Percentiles rank a stretch among this genome's conserved stretches.
Evolutionary conservation across 2,113 vertebrate genomes (phyloP).

Genomic region (Leiothrix lutea): DNA sequence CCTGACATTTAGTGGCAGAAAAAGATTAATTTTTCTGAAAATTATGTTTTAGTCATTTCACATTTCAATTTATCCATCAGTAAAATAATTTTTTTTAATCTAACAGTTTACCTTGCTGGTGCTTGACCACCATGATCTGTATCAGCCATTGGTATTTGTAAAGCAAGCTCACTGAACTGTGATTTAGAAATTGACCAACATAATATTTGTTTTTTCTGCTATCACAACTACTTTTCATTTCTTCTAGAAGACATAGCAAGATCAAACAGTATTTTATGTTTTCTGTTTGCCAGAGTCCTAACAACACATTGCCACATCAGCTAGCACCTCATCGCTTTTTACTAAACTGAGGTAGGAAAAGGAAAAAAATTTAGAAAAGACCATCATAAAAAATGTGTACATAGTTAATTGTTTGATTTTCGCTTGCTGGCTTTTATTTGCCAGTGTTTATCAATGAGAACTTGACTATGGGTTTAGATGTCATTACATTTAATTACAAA

Average conservation of each 20-base stretch:
- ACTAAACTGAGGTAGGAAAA: background rate
- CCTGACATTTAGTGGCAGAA: background rate
- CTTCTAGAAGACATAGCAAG: background rate
- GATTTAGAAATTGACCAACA: background rate
- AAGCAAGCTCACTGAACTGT: background rate
- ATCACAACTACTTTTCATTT: background rate
- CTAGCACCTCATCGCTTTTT: background rate
- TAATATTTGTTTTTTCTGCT: background rate
- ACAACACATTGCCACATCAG: background rate
- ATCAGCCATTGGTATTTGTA: background rate
- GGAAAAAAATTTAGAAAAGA: background rate
- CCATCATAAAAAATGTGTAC: background rate
- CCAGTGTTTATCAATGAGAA: background rate
- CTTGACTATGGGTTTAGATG: background rate
- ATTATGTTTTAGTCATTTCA: background rate
- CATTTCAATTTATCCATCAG: background rate
- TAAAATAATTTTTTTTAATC: background rate
- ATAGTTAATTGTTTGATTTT: background rate
- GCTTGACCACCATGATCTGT: background rate
- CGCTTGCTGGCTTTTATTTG: background rate
- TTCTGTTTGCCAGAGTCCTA: background rate
- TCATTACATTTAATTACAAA: conserved; percentile 11
- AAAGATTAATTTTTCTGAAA: background rate
- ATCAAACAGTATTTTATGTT: background rate
- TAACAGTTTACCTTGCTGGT: background rate